Percentiles rank a stretch among this genome's conserved stretches.
Conservation (phyloP, 2,888 invertebrate genomes). For the Hypselothyrea guttata region DNA sequence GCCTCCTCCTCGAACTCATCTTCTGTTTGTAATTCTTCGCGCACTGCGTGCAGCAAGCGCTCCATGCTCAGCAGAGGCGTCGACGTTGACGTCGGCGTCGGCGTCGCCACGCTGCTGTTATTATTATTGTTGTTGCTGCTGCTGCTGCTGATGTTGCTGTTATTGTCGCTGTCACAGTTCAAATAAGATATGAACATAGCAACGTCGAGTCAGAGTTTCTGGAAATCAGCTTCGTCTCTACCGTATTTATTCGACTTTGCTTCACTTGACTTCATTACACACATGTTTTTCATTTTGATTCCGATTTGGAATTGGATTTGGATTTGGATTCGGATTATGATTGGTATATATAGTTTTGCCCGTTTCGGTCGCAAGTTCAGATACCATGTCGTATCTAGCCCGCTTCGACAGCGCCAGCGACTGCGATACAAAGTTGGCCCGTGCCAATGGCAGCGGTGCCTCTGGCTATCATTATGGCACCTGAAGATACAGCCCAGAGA, state of each 20-base stretch:
- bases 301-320: slow-evolving; percentile 15
- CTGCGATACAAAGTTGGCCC: slow-evolving; percentile 9
- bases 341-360: slow-evolving; percentile 20
- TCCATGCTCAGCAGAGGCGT: slow-evolving; percentile 67
- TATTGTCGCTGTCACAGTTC: slow-evolving; percentile 56
- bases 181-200: slow-evolving; percentile 77
- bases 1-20: slow-evolving; percentile 49
- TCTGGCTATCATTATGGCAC: slow-evolving; percentile 51
- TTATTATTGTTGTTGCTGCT: slow-evolving; percentile 7
- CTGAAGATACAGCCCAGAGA: slow-evolving; percentile 28
- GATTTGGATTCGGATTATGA: slow-evolving; percentile 7
- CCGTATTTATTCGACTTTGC: slow-evolving; percentile 36
- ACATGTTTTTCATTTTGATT: slow-evolving; percentile 15
- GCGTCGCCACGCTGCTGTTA: slow-evolving; percentile 22
- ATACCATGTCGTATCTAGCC: slow-evolving; percentile 17
- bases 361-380: neutral
- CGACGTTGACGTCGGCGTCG: slow-evolving; percentile 29
- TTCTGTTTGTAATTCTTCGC: slow-evolving; percentile 72
- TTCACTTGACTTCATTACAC: slow-evolving; percentile 53
- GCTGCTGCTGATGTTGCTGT: slow-evolving; percentile 26
- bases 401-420: slow-evolving; percentile 27
- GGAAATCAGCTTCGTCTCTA: slow-evolving; percentile 7
- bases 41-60: slow-evolving; percentile 73
- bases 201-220: slow-evolving; percentile 10
- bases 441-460: slow-evolving; percentile 19